Evolutionary conservation across 2,888 invertebrate species (phyloP).

Genomic region (Lymantria dispar): DNA sequence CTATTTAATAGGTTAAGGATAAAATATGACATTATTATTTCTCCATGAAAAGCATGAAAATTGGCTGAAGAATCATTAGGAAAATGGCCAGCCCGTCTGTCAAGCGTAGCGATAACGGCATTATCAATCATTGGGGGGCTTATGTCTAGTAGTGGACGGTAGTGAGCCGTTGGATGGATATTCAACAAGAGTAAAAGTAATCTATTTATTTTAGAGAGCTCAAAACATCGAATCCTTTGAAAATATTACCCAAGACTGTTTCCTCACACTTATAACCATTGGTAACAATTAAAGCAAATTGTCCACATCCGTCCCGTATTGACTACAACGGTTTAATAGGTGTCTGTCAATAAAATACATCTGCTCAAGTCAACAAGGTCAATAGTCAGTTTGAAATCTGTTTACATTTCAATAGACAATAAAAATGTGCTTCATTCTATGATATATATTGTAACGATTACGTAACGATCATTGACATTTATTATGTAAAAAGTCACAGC

Average conservation of each 20-base stretch:
- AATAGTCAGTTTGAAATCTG: conserved; percentile 55
- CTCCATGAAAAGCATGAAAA: too few relatives aligned
- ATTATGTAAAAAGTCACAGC: too few relatives aligned
- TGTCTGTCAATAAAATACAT: conserved; percentile 72
- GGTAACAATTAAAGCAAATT: conserved; percentile 74
- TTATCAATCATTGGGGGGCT: too few relatives aligned
- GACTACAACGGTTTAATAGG: conserved; percentile 66
- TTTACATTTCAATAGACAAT: conserved; percentile 35
- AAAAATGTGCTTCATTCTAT: not conserved
- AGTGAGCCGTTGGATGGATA: too few relatives aligned
- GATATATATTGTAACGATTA: not conserved
- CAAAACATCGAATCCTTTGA: conserved; percentile 22
- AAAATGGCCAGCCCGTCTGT: too few relatives aligned
- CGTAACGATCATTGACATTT: too few relatives aligned
- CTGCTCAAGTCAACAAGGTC: conserved; percentile 60
- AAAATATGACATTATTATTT: too few relatives aligned
- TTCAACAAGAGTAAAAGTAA: too few relatives aligned
- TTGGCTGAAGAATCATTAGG: too few relatives aligned
- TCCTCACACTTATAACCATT: conserved; percentile 43
- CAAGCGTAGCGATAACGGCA: too few relatives aligned
- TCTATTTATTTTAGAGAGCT: conserved; percentile 12
- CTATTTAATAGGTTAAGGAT: too few relatives aligned
- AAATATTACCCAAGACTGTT: conserved; percentile 35
- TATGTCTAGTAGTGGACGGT: too few relatives aligned
- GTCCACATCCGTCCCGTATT: conserved; percentile 72